Evolutionary conservation across 2,888 invertebrate genomes (phyloP), one percentile per base, ranked within the genome.

Genomic region (Dicyrtoma fusca): DNA sequence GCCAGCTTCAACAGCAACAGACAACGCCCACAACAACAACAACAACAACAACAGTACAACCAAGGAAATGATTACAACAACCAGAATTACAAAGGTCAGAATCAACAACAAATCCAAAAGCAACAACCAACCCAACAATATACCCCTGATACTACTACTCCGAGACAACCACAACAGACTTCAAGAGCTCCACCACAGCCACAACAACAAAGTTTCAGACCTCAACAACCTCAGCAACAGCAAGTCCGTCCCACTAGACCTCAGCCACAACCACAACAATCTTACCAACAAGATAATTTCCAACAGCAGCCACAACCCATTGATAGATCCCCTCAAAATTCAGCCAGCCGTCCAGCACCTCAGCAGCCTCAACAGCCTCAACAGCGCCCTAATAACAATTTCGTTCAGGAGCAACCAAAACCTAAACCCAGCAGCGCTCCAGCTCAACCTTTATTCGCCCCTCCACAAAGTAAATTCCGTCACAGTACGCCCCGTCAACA

Each of bases 401-500:
- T 19, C n/a, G 34, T 59, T n/a, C 51, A 61, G 17, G 71, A 62
- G 19, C 66, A 47, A 26, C 62, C 63, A 14, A 49, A 61, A 73
- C 42, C 63, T 17, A 63, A 74, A 42, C 61, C 70, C 42, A n/a
- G 51, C 23, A 71, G 65, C 21, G 63, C 74, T 53, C 75, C 72
- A 19, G 69, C 65, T 10, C 71, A 65, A 44, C 59, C 44, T 17
- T 23, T 64, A 17, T 64, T 47, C 19, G 45, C 66, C 34, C 74
- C 74, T 5, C 73, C 75, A n/a, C 74, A 75, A 1, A 70, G 73
- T 11, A 80, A 78, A 65, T 80, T 80, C 70, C 70, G 80, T 53
- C 80, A 80, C 44, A 77, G 78, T 34, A 80, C 80, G 0, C 80
- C 80, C 1, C 66, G 80, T 34, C 76, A 76, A 51, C 77, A 78